Base-by-base conservation (phyloP, 2,888 invertebrate genomes). In the Ganaspis brasiliensis region DNA sequence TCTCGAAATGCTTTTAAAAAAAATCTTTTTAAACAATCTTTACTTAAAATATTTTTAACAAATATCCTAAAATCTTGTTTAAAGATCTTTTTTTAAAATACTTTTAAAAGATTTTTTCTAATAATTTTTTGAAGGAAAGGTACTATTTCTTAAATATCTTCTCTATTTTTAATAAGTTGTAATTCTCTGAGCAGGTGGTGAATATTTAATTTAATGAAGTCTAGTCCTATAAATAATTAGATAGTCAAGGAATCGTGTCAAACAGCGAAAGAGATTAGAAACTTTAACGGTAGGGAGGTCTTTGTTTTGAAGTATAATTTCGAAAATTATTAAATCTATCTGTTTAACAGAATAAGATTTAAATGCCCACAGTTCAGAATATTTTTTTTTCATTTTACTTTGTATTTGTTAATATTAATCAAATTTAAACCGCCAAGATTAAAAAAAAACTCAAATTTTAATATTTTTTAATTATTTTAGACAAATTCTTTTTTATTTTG, bases 181-280 rank as follows among this genome's bases (percentile, higher is more conserved):
- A 67, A 8, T 67, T 61, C 1, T 4, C 10, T 40, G 67, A 49
- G 21, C 67, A 67, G 56, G 24, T 56, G 26, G 45, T 45, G 26
- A 24, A 24, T 24, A 49, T 67, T 49, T 49, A 67, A n/a, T 31
- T 31, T 55, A 52, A 72, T 61, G 74, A 75, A 59, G 71, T 74
- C 74, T 74, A 76, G 57, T 75, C 73, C 59, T 21, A 59, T 74
- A 72, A 61, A 57, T 67, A 75, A 75, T 59, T 75, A 37, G 59
- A 76, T 79, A 80, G 73, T 74, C n/a, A 72, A 67, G 67, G 45
- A 67, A 67, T 19, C 45, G 45, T 24, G 67, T 67, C 45, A 49
- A n/a, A n/a, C 10, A 45, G 24, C 45, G 24, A 67, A 45, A 12
- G 45, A 49, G 14, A 40, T 63, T 61, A 8, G 21, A 63, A n/a